Base-by-base conservation (phyloP, 1,140 invertebrate species). In the Drosophila dunni region DNA sequence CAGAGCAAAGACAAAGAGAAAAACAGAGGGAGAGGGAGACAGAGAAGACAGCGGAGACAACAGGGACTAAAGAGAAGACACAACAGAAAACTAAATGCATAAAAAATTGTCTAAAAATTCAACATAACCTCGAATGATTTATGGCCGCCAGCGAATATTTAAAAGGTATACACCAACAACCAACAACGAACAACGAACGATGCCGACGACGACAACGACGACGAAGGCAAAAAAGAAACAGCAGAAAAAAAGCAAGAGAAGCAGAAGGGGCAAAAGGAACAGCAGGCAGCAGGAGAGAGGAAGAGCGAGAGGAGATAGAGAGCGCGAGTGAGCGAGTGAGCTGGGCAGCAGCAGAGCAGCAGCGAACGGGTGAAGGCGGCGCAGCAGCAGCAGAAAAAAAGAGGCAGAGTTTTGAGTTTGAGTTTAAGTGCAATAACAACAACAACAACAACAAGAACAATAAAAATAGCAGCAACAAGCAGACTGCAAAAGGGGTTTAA, bases 51-150 rank as follows among this genome's bases (percentile, higher is more conserved):
- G 17, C 17, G 4, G 20, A 17, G 17, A 3, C 42, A 50, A 68
- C 51, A 7, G 46, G 68, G 73, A 75, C 57, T 74, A 66, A 60
- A 62, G 60, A 53, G 36, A 51, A 56, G 15, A 38, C 46, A 20
- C 50, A 62, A 29, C 53, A 7, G 38, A 5, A 58, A 40, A 61
- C 20, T 54, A 75, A 78, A 75, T 70, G 74, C 76, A 81, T 61
- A 82, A 84, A 84, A 85, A 83, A 83, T 77, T 78, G 80, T 89
- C 85, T 89, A 89, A 89, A 88, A 89, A 89, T 89, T 84, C 84
- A 89, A 89, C 84, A 89, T 88, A 88, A 88, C 84, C 84, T 88
- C 84, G 77, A 88, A 88, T 89, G 84, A 89, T 89, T 89, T 89
- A 89, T 89, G 81, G 84, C 83, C 75, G 85, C 75, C 74, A 90